Conservation (phyloP, 2,113 vertebrate species). For the Zosterops pallidus region DNA sequence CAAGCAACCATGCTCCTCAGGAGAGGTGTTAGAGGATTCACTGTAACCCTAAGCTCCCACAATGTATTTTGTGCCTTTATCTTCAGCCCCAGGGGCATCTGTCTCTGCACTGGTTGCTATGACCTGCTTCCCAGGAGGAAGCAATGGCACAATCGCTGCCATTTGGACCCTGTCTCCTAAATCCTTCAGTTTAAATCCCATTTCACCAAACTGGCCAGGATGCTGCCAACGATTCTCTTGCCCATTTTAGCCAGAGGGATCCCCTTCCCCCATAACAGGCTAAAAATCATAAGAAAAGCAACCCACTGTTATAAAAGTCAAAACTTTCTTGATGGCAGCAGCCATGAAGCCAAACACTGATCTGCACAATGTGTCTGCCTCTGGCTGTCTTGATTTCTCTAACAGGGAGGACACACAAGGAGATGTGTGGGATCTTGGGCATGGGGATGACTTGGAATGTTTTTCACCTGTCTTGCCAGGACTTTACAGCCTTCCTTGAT, state of each 20-base stretch:
- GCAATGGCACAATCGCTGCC: neutral
- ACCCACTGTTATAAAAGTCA: neutral
- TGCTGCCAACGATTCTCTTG: neutral
- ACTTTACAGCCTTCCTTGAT: too few species aligned
- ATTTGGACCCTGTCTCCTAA: rapidly evolving
- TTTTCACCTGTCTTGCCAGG: neutral
- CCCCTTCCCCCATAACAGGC: neutral
- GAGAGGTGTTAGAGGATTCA: neutral
- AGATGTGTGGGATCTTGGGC: neutral
- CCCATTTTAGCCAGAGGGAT: neutral
- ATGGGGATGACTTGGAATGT: neutral
- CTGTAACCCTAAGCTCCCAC: neutral
- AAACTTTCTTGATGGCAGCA: neutral
- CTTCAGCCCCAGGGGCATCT: neutral
- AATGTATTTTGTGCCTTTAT: neutral
- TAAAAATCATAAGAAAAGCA: neutral
- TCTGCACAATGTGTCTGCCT: neutral
- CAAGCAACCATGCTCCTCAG: too few species aligned
- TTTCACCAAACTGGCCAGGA: neutral
- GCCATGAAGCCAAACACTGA: too few species aligned
- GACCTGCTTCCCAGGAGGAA: neutral
- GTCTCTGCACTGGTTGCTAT: neutral
- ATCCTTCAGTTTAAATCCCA: neutral
- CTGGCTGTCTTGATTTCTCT: neutral
- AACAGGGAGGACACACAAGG: neutral